Base-by-base conservation (phyloP, 2,113 vertebrate species). In the Entosphenus tridentatus region DNA sequence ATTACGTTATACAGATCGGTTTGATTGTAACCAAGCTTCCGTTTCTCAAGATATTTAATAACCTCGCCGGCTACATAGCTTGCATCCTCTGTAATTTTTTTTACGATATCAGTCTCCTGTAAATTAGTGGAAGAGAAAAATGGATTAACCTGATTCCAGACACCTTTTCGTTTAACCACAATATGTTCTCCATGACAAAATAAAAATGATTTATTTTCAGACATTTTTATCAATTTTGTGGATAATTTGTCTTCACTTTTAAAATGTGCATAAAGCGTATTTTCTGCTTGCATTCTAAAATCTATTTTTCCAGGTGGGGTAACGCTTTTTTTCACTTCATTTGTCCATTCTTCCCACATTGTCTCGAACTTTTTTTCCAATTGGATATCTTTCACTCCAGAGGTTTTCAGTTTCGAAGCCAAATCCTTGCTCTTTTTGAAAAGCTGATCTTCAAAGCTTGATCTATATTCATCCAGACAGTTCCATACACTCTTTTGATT, bases 1-100 rank as follows among this genome's bases (percentile, higher is more conserved):
- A 76, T 56, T n/a, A 80, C 75, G 72, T 78, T 67, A 70, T 74
- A 11, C 67, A 80, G 76, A 56, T 78, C 72, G 68, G 3, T 73
- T 16, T 14, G 1, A 71, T 72, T 68, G 9, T 80, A 77, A 73
- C 75, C 78, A 12, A 59, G 14, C 17, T 68, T 56, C 12, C 68
- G 17, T 7, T 11, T 54, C 17, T 73, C 69, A 56, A 72, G 74
- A 3, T 39, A 6, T 6, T 54, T 58, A 65, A 79, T 72, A 21
- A 71, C 74, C 54, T n/a, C 57, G 2, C 0, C 56, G 68, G 80
- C 74, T 3, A 2, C 0, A 0, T 0, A 9, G 1, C 56, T 73
- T 57, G 78, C 73, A 16, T 67, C 2, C 0, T n/a, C 11, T 8
- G 73, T 9, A 74, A 67, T 39, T 0, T 0, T 0, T 0, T 55